Base-by-base conservation (phyloP, 2,797 vertebrate species). In the Tragelaphus eurycerus region DNA sequence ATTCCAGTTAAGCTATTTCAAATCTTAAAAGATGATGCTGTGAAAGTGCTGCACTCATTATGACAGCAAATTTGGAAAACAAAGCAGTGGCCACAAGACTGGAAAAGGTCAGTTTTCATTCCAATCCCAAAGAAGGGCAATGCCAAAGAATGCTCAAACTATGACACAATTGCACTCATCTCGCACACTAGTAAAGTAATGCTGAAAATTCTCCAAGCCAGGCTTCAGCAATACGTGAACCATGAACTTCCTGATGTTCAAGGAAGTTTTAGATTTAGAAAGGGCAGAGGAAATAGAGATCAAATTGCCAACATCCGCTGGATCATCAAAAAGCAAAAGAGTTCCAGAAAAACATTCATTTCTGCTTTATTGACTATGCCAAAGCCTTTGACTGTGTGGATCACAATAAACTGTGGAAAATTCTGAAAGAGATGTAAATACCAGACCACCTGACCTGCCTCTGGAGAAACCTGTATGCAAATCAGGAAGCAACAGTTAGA, bases 101-200 rank as follows among this genome's bases (percentile, higher is more conserved):
- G 17, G 64, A 5, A 67, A 67, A 21, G 17, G 8, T 67, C 17
- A 34, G 16, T 34, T 67, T 67, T 11, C n/a, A 34, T 67, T 67
- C 64, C 64, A 67, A 5, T 67, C n/a, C n/a, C 64, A 21, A 67
- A 19, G 17, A 67, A 67, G 2, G 16, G 1, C 62, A 67, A 67
- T 34, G 62, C 8, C n/a, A 34, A 67, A 67, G 17, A 67, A 19
- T 67, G 17, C 1, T 67, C 64, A 34, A 21, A 34, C n/a, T 34
- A 34, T 15, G 0, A 0, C 62, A n/a, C 15, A 64, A 4, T n/a
- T n/a, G 15, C 31, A 64, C 4, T 64, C 31, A 64, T 34, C 17
- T 34, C 64, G 34, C n/a, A 21, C 0, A 0, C 17, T 34, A 34
- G 9, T 0, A 34, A 67, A 19, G 64, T 19, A 19, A 67, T 34